Evolutionary conservation across 2,113 vertebrate genomes (phyloP).

Genomic region (Oplegnathus fasciatus): DNA sequence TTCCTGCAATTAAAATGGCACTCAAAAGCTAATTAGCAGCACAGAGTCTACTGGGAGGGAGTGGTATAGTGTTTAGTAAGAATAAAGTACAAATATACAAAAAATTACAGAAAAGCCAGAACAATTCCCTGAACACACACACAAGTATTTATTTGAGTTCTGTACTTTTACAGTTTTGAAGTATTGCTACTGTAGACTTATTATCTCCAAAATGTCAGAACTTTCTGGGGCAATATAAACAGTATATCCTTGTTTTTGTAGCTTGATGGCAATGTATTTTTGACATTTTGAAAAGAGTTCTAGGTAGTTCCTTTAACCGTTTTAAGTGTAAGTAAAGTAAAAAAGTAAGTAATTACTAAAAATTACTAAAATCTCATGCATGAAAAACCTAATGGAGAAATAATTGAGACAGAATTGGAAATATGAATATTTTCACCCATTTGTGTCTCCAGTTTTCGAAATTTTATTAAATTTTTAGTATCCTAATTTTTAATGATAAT

Average conservation of each 20-base stretch:
- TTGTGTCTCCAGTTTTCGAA: not conserved
- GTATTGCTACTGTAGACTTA: not conserved
- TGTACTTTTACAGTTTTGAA: not conserved
- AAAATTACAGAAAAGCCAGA: not conserved
- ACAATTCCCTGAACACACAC: not conserved
- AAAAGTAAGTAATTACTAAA: too few species aligned
- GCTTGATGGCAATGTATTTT: not conserved
- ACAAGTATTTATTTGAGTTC: not conserved
- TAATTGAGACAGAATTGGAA: not conserved
- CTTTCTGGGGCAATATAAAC: not conserved
- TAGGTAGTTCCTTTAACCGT: not conserved
- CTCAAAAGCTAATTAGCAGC: not conserved
- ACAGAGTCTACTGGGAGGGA: not conserved
- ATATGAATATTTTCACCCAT: not conserved
- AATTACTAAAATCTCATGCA: not conserved
- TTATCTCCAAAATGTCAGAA: not conserved
- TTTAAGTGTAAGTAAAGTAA: not conserved
- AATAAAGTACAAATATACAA: not conserved
- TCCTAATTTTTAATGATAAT: not conserved
- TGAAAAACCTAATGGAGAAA: not conserved
- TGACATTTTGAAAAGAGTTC: not conserved
- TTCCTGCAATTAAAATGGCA: constrained; percentile 11
- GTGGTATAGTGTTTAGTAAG: not conserved
- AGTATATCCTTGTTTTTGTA: not conserved
- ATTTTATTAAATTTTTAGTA: too few species aligned